A percentile compares a stretch with the other conserved stretches of the same genome.
Evolutionary conservation across 2,113 vertebrate species (phyloP).

Genomic region (Tor tambroides): DNA sequence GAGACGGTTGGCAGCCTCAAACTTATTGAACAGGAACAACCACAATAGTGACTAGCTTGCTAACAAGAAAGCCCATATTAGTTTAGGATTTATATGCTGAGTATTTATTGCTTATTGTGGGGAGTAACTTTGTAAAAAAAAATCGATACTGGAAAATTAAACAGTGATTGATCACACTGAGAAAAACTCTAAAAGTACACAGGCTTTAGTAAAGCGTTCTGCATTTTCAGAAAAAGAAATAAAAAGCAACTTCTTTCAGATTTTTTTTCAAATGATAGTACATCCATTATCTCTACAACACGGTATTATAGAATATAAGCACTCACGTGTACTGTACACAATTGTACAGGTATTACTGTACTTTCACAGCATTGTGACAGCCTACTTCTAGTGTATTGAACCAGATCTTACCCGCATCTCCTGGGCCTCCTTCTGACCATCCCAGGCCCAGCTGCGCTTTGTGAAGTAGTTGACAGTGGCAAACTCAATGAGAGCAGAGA

Average conservation of each 20-base stretch:
- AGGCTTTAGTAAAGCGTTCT: not conserved
- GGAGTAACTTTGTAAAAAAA: not conserved
- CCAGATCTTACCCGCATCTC: conserved; percentile 88
- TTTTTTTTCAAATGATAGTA: not conserved
- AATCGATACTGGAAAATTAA: not conserved
- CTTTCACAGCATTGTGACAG: not conserved
- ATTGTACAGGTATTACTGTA: not conserved
- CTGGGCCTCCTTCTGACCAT: conserved; percentile 95
- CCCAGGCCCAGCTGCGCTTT: conserved; percentile 99
- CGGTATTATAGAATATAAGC: not conserved
- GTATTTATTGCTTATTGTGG: conserved; percentile 25
- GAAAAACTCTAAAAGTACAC: not conserved
- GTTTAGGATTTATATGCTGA: conserved; percentile 20
- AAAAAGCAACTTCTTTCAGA: not conserved
- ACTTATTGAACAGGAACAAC: conserved; percentile 47
- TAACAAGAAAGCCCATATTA: conserved; percentile 16
- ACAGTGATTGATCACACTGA: conserved; percentile 22
- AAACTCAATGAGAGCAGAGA: conserved; percentile 99
- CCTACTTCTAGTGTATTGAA: not conserved
- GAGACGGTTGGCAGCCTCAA: not conserved
- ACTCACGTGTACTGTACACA: not conserved
- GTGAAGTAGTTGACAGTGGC: conserved; percentile 99
- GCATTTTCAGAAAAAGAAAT: not conserved
- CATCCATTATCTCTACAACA: not conserved
- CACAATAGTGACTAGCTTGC: conserved; percentile 42